Evolutionary conservation across 2,113 vertebrate species (phyloP).

Genomic region (Dasyprocta punctata): DNA sequence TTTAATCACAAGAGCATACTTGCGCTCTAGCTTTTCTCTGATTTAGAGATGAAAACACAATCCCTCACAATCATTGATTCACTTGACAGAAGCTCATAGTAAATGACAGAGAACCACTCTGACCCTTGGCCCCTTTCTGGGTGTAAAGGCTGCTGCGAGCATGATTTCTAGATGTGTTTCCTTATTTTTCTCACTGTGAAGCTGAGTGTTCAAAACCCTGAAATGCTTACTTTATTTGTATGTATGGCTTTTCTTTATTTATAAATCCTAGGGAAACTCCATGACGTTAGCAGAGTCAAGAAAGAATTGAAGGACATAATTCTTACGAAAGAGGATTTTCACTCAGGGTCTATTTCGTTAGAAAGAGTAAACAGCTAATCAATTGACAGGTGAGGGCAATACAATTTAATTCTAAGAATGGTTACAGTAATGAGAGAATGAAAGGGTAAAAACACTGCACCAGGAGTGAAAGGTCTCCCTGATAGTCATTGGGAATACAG

Average conservation of each 20-base stretch:
- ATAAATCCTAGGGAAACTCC: neutral
- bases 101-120: neutral
- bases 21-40: fast-evolving
- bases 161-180: neutral
- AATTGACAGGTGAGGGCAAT: neutral
- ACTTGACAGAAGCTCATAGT: neutral
- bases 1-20: neutral
- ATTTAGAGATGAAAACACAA: neutral
- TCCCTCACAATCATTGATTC: neutral
- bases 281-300: neutral
- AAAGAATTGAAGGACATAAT: neutral
- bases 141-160: neutral
- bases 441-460: neutral
- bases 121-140: neutral
- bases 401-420: neutral
- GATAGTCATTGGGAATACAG: neutral
- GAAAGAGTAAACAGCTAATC: neutral
- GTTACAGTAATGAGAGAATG: neutral
- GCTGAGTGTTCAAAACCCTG: neutral
- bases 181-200: neutral
- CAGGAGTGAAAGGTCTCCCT: neutral
- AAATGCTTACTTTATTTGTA: neutral
- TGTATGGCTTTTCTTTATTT: neutral
- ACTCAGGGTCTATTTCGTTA: neutral
- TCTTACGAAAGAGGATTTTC: neutral